Conservation (phyloP, 2,113 vertebrate species). For the Tichodroma muraria region DNA sequence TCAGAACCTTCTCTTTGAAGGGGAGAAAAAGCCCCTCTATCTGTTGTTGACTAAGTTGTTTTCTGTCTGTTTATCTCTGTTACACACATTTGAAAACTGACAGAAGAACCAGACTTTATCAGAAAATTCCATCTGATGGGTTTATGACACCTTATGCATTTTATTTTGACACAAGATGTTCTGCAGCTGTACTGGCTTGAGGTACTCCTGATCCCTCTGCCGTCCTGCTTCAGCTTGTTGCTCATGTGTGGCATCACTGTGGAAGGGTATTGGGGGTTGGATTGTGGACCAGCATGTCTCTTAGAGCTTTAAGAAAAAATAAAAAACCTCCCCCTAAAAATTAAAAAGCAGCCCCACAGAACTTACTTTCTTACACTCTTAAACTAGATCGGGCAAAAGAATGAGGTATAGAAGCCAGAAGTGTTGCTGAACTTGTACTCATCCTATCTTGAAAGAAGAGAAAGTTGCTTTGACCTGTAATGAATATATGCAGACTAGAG, state of each 20-base stretch:
- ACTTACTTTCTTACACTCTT: not conserved
- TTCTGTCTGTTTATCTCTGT: not conserved
- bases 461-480: not conserved
- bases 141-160: not conserved
- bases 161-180: not conserved
- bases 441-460: not conserved
- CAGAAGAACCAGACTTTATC: not conserved
- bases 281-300: not conserved
- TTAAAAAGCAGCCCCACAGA: not conserved
- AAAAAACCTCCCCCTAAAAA: not conserved
- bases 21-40: accelerated
- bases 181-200: not conserved
- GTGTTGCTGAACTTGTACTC: not conserved
- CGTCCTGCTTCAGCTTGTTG: not conserved
- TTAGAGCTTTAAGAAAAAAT: not conserved
- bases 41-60: not conserved
- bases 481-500: not conserved
- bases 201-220: not conserved
- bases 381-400: not conserved
- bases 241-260: not conserved
- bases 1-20: not conserved
- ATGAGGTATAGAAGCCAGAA: not conserved
- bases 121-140: not conserved
- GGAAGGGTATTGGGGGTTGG: not conserved
- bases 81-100: not conserved